Percentiles rank a stretch among this genome's conserved stretches.
Evolutionary conservation across 2,797 vertebrate genomes (phyloP).

Genomic region (Coilia nasus): DNA sequence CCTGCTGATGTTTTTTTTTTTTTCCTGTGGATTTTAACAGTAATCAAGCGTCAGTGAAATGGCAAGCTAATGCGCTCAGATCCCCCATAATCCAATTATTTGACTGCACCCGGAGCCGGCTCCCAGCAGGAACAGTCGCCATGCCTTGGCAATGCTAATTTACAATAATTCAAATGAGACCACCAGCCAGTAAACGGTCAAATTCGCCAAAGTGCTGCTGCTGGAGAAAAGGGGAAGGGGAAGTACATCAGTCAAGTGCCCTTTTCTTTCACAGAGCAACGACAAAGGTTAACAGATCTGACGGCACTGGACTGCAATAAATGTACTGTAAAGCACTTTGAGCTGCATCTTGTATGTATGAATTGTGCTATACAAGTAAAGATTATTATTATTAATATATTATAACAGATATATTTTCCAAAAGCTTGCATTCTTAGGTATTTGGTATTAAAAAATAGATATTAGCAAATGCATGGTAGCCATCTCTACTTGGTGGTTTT

Average conservation of each 20-base stretch:
- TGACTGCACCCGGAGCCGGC: neutral
- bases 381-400: no score
- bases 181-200: constrained; percentile 17
- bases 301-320: no score
- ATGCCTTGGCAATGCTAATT: neutral
- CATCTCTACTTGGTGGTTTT: no score
- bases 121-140: constrained; percentile 13
- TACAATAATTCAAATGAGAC: constrained; percentile 22
- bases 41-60: constrained; percentile 10
- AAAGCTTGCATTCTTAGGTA: no score
- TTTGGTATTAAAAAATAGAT: no score
- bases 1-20: neutral
- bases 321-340: no score
- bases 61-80: constrained; percentile 3
- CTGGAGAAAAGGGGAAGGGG: neutral
- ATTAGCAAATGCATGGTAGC: no score
- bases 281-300: no score
- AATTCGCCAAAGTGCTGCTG: neutral
- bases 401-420: no score
- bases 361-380: no score
- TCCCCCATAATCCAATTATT: constrained; percentile 17
- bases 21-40: neutral
- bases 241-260: neutral
- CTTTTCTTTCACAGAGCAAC: neutral
- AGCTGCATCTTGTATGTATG: no score